These are phyloP conservation scores for Eupeodes latifasciatus DNA, from an alignment of 2,888 invertebrate genomes.

Conservation along the genomic window DNA sequence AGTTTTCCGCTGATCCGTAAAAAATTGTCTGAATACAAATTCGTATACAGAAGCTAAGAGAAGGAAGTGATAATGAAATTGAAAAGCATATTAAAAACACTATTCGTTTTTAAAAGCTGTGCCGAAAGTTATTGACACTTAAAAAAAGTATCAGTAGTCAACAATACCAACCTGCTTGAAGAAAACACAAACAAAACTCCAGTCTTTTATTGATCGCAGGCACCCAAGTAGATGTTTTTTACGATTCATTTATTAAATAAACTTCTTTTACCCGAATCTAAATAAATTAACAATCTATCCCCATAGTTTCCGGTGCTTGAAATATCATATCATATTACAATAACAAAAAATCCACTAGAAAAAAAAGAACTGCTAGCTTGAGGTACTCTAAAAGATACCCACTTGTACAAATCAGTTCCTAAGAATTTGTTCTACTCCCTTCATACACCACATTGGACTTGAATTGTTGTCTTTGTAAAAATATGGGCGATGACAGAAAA, in stretches of 20 bases:
- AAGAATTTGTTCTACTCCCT: neutral
- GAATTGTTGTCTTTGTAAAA: neutral
- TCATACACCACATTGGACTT: neutral
- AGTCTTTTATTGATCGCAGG: neutral
- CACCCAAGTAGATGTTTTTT: neutral
- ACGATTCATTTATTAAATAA: neutral
- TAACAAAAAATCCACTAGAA: neutral
- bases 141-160: too few species aligned
- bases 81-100: too few species aligned
- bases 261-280: neutral
- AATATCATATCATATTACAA: constrained; percentile 28
- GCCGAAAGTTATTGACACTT: too few species aligned
- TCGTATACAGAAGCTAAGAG: too few species aligned
- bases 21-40: too few species aligned
- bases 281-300: constrained; percentile 11
- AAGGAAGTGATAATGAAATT: too few species aligned
- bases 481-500: constrained; percentile 12
- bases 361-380: neutral
- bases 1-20: too few species aligned
- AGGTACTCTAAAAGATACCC: too few species aligned
- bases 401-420: constrained; percentile 5
- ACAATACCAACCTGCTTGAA: too few species aligned
- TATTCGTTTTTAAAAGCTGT: too few species aligned
- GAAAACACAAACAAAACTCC: too few species aligned
- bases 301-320: constrained; percentile 34